These are phyloP conservation scores for Euplexia lucipara DNA, from an alignment of 2,888 invertebrate species.

Conservation along the genomic window DNA sequence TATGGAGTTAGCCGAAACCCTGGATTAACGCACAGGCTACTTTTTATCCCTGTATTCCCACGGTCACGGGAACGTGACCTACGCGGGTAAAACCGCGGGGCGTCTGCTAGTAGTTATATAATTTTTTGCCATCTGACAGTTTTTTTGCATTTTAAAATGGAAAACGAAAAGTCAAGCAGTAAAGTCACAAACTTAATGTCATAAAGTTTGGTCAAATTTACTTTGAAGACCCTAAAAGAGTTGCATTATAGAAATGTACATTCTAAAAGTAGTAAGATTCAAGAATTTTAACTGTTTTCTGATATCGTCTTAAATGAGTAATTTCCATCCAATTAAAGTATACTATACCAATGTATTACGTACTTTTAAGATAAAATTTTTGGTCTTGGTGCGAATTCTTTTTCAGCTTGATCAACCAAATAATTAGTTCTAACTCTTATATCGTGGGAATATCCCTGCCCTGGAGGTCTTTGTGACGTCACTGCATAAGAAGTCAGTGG, in stretches of 20 bases:
- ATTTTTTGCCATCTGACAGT: no score
- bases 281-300: background rate
- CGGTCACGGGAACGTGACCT: no score
- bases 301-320: background rate
- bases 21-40: no score
- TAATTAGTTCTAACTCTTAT: constrained; percentile 20
- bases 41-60: no score
- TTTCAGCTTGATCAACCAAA: constrained; percentile 10
- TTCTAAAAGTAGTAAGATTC: background rate
- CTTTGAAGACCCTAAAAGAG: background rate
- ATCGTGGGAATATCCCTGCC: constrained; percentile 34
- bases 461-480: constrained; percentile 21
- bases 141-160: no score
- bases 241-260: background rate
- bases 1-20: no score
- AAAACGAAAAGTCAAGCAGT: no score
- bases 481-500: constrained; percentile 30
- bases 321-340: background rate
- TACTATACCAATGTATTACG: background rate
- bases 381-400: background rate
- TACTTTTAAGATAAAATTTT: background rate
- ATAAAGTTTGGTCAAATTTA: no score
- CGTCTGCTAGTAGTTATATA: no score
- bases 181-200: no score
- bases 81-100: no score